Evolutionary conservation across 1,140 invertebrate species (phyloP).

Genomic region (Lanistes nyassanus): DNA sequence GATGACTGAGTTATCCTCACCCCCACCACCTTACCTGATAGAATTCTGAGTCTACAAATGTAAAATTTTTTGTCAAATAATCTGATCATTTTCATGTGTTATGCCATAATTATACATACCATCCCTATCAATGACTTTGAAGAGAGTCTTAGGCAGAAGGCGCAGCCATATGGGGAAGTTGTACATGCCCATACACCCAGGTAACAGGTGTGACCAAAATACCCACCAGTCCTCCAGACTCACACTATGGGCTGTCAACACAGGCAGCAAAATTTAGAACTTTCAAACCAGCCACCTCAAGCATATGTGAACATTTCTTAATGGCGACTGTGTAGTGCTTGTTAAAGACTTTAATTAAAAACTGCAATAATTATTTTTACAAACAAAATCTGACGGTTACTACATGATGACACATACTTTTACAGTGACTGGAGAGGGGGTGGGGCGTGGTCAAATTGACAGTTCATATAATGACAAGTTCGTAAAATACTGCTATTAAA

Average conservation of each 20-base stretch:
- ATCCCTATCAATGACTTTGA: constrained; percentile 34
- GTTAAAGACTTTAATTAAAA: not conserved
- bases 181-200: constrained; percentile 25
- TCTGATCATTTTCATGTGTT: no score
- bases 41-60: no score
- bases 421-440: no score
- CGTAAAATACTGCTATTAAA: no score
- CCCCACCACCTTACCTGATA: no score
- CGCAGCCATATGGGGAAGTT: constrained; percentile 37
- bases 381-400: no score
- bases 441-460: no score
- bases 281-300: no score
- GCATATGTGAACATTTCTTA: not conserved
- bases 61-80: no score
- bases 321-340: not conserved
- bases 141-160: constrained; percentile 33
- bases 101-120: constrained; percentile 9
- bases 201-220: constrained; percentile 28
- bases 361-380: not conserved
- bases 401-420: no score
- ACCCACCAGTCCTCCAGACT: constrained; percentile 23
- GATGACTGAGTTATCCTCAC: no score
- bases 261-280: not conserved
- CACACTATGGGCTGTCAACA: constrained; percentile 5
- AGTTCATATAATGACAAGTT: no score